phyloP scores from a whole-genome alignment of 2,113 vertebrate species.

The Narcine bancroftii region DNA sequence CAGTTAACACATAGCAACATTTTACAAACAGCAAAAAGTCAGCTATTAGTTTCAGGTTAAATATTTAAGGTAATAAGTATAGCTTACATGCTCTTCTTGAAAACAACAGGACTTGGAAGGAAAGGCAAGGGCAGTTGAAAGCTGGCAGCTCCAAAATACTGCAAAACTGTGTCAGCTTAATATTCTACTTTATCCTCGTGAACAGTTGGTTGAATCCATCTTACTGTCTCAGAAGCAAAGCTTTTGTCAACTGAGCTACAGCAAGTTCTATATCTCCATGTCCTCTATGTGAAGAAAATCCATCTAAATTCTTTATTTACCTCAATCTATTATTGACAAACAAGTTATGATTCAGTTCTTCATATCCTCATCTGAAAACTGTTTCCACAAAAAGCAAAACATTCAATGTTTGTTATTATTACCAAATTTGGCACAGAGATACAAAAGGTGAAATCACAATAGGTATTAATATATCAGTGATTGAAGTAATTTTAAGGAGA shows the following conservation, averaged over 20 bases:
- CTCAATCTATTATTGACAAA: background rate
- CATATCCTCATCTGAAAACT: background rate
- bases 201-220: too few species aligned
- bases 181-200: too few species aligned
- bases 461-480: background rate
- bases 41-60: too few species aligned
- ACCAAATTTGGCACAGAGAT: background rate
- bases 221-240: too few species aligned
- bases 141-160: too few species aligned
- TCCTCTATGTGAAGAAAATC: background rate
- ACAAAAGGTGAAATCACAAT: background rate
- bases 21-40: too few species aligned
- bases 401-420: background rate
- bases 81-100: too few species aligned
- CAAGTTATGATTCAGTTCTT: background rate
- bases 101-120: too few species aligned
- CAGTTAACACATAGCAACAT: too few species aligned
- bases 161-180: too few species aligned
- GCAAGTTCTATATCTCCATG: background rate
- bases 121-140: too few species aligned
- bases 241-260: background rate
- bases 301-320: background rate
- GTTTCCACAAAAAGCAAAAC: background rate
- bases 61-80: too few species aligned
- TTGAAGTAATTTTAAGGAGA: background rate